phyloP scores from a whole-genome alignment of 2,797 vertebrate species.

The Oreonectes daqikongensis region DNA sequence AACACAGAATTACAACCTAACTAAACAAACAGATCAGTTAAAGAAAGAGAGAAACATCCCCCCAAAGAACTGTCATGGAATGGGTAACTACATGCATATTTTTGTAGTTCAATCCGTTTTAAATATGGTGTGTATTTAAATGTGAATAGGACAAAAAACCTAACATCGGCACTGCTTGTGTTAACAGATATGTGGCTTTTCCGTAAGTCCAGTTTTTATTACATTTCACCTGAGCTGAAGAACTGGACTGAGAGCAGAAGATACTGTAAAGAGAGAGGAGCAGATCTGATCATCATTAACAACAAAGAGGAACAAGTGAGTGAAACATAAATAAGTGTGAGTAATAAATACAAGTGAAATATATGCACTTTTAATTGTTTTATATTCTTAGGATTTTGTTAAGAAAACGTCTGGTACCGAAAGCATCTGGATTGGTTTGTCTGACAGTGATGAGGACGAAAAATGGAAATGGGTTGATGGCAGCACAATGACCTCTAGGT shows the following conservation, averaged over 20 bases:
- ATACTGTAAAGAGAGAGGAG: neutral
- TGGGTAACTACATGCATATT: too few relatives aligned
- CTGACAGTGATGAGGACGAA: neutral
- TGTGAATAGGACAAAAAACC: neutral
- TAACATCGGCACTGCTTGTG: neutral
- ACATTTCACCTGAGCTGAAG: neutral
- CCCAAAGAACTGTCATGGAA: too few relatives aligned
- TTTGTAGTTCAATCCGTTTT: too few relatives aligned
- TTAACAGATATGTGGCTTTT: neutral
- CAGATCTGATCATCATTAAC: neutral
- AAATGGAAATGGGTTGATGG: slow-evolving; percentile 9
- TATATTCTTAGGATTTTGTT: neutral
- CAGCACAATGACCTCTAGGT: neutral
- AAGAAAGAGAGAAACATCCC: too few relatives aligned
- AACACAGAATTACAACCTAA: neutral
- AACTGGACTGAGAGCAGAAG: neutral
- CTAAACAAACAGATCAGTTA: too few relatives aligned
- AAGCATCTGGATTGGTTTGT: neutral
- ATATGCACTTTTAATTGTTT: too few relatives aligned
- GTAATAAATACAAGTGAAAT: too few relatives aligned
- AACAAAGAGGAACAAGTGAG: slow-evolving; percentile 4
- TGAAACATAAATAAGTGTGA: neutral
- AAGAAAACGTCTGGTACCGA: neutral
- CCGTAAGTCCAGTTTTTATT: neutral
- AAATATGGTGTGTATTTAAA: too few relatives aligned